A percentile compares a stretch with the other conserved stretches of the same genome.
Evolutionary conservation across 2,888 invertebrate genomes (phyloP).

Genomic region (Masnerella sp.): DNA sequence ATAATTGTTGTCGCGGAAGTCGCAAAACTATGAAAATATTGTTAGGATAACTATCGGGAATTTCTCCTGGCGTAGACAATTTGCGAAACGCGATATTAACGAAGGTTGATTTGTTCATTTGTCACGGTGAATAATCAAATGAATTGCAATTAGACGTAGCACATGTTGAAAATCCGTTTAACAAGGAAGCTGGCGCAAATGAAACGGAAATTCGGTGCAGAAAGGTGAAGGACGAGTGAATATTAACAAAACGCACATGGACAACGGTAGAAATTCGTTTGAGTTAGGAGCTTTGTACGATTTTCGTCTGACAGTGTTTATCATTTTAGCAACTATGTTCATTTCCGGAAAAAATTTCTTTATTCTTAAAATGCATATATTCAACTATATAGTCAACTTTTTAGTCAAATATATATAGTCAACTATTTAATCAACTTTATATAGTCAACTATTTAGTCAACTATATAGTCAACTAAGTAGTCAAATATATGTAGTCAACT

Average conservation of each 20-base stretch:
- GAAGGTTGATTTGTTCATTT: conserved; percentile 44
- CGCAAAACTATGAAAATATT: conserved; percentile 10
- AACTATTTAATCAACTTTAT: too few relatives aligned
- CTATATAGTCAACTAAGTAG: too few relatives aligned
- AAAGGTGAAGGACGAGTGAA: conserved; percentile 43
- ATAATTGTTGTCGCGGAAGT: too few relatives aligned
- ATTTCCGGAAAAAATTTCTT: too few relatives aligned
- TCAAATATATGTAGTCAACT: too few relatives aligned
- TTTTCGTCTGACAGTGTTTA: too few relatives aligned
- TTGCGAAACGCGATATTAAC: conserved; percentile 20
- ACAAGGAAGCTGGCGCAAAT: conserved; percentile 48
- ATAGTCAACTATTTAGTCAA: too few relatives aligned
- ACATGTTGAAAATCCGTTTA: conserved; percentile 42
- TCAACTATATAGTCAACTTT: too few relatives aligned
- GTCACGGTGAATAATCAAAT: conserved; percentile 47
- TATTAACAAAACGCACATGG: conserved; percentile 29
- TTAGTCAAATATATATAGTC: too few relatives aligned
- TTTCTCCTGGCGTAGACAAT: conserved; percentile 4
- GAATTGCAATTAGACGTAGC: conserved; percentile 43
- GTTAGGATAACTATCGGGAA: conserved; percentile 3
- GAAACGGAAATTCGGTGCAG: conserved; percentile 50
- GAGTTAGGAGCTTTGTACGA: neutral
- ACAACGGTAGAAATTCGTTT: conserved; percentile 21
- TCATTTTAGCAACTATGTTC: neutral
- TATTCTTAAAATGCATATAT: too few relatives aligned